Evolutionary conservation across 1,140 invertebrate genomes (phyloP), one percentile per base, ranked within the genome.

Genomic region (Drosophila sp.): DNA sequence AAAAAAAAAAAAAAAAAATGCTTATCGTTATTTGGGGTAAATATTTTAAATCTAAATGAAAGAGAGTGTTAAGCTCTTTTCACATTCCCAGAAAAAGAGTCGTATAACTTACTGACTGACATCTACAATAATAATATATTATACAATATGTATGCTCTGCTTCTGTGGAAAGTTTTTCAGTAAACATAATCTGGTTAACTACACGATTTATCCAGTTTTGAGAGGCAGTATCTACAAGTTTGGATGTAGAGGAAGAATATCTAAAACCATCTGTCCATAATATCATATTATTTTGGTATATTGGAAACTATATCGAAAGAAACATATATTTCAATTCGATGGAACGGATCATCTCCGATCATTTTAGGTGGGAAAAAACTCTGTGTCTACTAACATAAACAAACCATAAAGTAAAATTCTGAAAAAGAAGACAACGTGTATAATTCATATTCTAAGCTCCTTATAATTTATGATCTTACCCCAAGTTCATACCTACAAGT

Each of bases 11-110:
- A 60, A 47, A 33, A 68, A 76, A 62, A 72, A 60, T 58, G 32
- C 66, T 62, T 75, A 75, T 75, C 72, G 33, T 29, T 17, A 17
- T 44, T 57, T 17, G 41, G 60, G 44, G 72, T 54, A 75, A 74
- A 76, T 76, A 76, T 76, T 69, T 76, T 32, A 40, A 25, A 35
- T 44, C 11, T 38, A 56, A 56, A 58, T 54, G 33, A 61, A 35
- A 44, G 38, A 65, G 4, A 56, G 73, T 76, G 73, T 56, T 76
- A 76, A 76, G 40, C 54, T 61, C 8, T 40, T 33, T 25, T 35
- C 40, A 66, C 41, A 58, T 58, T 79, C 44, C 6, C 38, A 10
- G 41, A 50, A 27, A 17, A 41, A 35, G 30, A 32, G 25, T 76
- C 54, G 33, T 76, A 76, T 38, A 76, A 60, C 7, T 7, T 6